Percentiles rank a stretch among this genome's conserved stretches.
Conservation (phyloP, 2,888 invertebrate genomes). For the Atethmia centrago region DNA sequence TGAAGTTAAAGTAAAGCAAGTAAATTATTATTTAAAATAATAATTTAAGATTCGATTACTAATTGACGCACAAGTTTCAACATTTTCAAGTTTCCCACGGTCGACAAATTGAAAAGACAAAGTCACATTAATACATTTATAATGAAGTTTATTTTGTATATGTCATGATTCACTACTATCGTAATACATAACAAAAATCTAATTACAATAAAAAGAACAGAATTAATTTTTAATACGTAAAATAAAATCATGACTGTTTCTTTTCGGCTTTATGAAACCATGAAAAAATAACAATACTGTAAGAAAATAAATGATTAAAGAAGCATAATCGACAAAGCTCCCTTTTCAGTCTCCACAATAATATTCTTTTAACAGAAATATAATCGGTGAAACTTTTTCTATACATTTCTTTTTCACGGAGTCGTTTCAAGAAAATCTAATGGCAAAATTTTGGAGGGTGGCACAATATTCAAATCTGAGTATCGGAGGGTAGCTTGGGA, state of each 20-base stretch:
- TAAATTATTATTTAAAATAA: too few species aligned
- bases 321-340: conserved; percentile 36
- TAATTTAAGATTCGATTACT: conserved; percentile 5
- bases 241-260: not conserved
- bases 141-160: not conserved
- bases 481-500: conserved; percentile 79
- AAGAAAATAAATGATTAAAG: conserved; percentile 37
- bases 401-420: conserved; percentile 57
- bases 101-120: conserved; percentile 25
- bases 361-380: conserved; percentile 33
- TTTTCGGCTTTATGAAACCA: conserved; percentile 1
- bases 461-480: conserved; percentile 86
- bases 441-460: conserved; percentile 80
- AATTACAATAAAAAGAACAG: not conserved
- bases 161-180: not conserved
- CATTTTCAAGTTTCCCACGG: conserved; percentile 1
- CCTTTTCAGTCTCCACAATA: conserved; percentile 20
- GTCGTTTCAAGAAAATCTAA: conserved; percentile 80
- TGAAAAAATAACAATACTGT: conserved; percentile 19
- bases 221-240: not conserved
- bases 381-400: conserved; percentile 55
- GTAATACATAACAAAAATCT: not conserved
- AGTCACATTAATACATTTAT: not conserved
- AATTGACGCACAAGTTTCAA: not conserved
- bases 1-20: not conserved